Conservation (phyloP, 2,797 vertebrate species). For the Pantherophis alleghaniensis region DNA sequence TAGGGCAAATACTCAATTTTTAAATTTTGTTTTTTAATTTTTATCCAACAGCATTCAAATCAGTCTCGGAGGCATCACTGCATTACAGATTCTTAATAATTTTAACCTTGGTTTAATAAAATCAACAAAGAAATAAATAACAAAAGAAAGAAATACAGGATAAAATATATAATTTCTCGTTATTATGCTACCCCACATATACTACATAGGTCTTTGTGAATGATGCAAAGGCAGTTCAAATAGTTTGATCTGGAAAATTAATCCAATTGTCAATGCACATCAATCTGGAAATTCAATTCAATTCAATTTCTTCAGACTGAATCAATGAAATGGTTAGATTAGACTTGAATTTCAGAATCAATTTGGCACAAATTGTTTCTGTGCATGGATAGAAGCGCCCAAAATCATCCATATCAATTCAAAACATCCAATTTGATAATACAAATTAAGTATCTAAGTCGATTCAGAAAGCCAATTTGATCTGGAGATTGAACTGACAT, state of each 20-base stretch:
- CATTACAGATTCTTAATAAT: not conserved
- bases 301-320: not conserved
- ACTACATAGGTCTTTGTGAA: not conserved
- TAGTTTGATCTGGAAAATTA: not conserved
- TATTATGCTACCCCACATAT: not conserved
- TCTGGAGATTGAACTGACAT: not conserved
- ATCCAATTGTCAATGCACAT: not conserved
- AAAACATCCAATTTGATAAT: not conserved
- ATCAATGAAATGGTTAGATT: not conserved
- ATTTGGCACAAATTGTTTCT: not conserved
- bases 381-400: not conserved
- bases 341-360: not conserved
- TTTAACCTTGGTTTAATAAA: not conserved
- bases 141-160: not conserved
- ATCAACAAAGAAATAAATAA: not conserved
- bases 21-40: not conserved
- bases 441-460: not conserved
- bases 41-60: not conserved
- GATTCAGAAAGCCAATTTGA: not conserved
- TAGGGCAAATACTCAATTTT: not conserved
- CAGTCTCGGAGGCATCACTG: not conserved
- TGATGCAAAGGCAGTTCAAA: not conserved
- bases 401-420: not conserved
- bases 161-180: not conserved
- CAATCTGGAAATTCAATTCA: not conserved